These are phyloP conservation scores for Matsumyia berberina DNA, from an alignment of 2,888 invertebrate species.

Conservation along the genomic window DNA sequence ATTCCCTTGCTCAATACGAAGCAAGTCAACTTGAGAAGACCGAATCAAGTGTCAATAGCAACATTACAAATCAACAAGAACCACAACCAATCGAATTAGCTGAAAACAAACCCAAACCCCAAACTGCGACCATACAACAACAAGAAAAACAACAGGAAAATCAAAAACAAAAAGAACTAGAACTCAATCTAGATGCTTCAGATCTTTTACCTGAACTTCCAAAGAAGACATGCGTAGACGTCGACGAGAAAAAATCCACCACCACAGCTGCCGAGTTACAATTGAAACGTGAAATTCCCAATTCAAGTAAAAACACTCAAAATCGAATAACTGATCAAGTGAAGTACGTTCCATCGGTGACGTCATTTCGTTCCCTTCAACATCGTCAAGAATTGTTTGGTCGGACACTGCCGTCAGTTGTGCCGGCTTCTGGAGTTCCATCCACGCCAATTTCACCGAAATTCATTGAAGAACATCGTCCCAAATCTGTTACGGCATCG, in stretches of 20 bases:
- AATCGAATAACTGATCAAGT: conserved; percentile 25
- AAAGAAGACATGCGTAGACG: conserved; percentile 73
- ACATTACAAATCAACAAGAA: conserved; percentile 66
- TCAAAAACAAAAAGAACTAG: conserved; percentile 41
- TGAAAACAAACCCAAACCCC: conserved; percentile 75
- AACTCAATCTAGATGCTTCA: conserved; percentile 41
- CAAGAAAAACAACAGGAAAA: conserved; percentile 39
- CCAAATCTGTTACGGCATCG: conserved; percentile 83
- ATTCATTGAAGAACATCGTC: conserved; percentile 78
- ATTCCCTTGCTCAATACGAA: conserved; percentile 84
- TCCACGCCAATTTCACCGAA: conserved; percentile 5
- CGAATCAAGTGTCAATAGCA: conserved; percentile 70
- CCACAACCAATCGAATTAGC: conserved; percentile 66
- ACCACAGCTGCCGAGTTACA: conserved; percentile 50
- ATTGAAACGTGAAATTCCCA: conserved; percentile 68
- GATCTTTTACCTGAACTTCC: conserved; percentile 54
- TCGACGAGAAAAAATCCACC: conserved; percentile 68
- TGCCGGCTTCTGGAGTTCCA: neutral
- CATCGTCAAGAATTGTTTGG: conserved; percentile 48
- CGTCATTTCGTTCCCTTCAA: conserved; percentile 55
- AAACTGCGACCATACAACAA: conserved; percentile 46
- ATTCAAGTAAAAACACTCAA: conserved; percentile 4
- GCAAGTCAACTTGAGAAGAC: conserved; percentile 81
- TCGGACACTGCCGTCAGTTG: conserved; percentile 9
- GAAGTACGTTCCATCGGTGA: conserved; percentile 46